Percentiles rank a stretch among this genome's conserved stretches.
Evolutionary conservation across 1,140 invertebrate genomes (phyloP).

Genomic region (Linepithema humile): DNA sequence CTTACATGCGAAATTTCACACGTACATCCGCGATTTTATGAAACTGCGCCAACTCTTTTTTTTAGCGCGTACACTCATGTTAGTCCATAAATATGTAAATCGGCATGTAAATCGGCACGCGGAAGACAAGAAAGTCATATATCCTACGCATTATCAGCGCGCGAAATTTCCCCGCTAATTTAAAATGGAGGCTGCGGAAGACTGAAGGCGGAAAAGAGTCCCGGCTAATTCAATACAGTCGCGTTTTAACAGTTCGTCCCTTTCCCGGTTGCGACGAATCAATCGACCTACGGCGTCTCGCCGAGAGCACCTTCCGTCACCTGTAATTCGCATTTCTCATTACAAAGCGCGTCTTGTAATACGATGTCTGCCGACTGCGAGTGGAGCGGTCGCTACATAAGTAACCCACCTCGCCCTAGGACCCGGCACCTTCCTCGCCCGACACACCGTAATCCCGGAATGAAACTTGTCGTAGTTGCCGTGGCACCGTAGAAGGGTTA

Average conservation of each 20-base stretch:
- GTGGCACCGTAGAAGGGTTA: slow-evolving; percentile 73
- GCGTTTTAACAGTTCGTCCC: not conserved
- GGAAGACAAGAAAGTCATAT: not conserved
- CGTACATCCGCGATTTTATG: not conserved
- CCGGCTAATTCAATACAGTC: not conserved
- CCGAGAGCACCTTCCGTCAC: slow-evolving; percentile 2
- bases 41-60: not conserved
- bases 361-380: slow-evolving; percentile 59
- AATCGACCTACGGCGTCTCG: not conserved
- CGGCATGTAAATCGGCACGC: no score
- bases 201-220: not conserved
- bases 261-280: not conserved
- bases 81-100: not conserved
- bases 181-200: not conserved
- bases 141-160: not conserved
- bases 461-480: slow-evolving; percentile 73
- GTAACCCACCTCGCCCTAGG: slow-evolving; percentile 14
- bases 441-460: slow-evolving; percentile 72
- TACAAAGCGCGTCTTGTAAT: slow-evolving; percentile 71
- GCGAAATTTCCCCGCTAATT: not conserved
- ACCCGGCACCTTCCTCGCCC: not conserved
- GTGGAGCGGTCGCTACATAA: slow-evolving; percentile 34
- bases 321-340: slow-evolving; percentile 70
- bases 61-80: not conserved
- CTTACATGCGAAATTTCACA: not conserved